Evolutionary conservation across 2,888 invertebrate genomes (phyloP).

Genomic region (Idaea straminata): DNA sequence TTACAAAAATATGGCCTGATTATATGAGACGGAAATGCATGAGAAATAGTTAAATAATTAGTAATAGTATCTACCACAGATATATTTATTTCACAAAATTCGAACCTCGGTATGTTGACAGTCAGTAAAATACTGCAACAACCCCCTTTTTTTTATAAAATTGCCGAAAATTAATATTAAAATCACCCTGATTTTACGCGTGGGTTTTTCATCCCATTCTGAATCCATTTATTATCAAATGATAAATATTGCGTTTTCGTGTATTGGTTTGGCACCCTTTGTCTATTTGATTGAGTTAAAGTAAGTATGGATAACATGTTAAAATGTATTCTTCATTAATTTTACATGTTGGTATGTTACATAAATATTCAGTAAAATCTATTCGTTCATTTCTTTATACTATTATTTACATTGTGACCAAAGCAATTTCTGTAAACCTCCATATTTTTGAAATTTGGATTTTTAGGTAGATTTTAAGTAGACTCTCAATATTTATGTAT

Average conservation of each 20-base stretch:
- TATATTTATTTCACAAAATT: too few species aligned
- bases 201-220: not conserved
- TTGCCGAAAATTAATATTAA: too few species aligned
- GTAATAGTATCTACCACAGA: too few species aligned
- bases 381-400: not conserved
- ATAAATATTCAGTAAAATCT: not conserved
- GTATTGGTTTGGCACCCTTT: not conserved
- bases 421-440: constrained; percentile 60
- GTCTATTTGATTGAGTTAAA: not conserved
- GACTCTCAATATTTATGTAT: constrained; percentile 24
- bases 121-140: too few species aligned
- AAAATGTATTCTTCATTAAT: not conserved
- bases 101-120: too few species aligned
- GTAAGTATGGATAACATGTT: not conserved
- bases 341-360: not conserved
- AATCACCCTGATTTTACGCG: too few species aligned
- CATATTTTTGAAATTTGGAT: constrained; percentile 50
- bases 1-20: not conserved
- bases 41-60: too few species aligned
- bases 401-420: constrained; percentile 45
- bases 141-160: too few species aligned
- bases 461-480: constrained; percentile 43
- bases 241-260: not conserved
- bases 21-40: not conserved
- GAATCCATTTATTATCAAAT: not conserved